Conservation (phyloP, 1,140 invertebrate species). For the Potamilus streckersoni region DNA sequence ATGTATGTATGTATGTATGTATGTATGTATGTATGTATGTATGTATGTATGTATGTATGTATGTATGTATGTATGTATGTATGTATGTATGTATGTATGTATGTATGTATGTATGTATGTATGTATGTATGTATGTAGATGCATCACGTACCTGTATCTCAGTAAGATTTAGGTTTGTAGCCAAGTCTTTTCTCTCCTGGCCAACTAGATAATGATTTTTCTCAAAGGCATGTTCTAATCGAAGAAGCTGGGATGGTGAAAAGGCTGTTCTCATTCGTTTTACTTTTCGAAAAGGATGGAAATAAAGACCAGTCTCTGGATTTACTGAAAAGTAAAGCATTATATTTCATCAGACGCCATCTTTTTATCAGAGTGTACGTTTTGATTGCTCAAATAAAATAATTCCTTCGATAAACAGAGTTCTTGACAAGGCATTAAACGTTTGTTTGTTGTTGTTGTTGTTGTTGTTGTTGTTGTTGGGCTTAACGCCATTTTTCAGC, state of each 20-base stretch:
- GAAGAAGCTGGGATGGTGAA: constrained; percentile 94
- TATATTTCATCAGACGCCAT: no score
- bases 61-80: constrained; percentile 12
- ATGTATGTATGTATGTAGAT: neutral
- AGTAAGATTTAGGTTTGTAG: constrained; percentile 90
- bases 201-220: constrained; percentile 99
- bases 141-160: constrained; percentile 90
- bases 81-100: constrained; percentile 8
- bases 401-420: no score
- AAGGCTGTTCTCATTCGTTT: constrained; percentile 98
- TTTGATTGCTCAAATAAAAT: no score
- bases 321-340: constrained; percentile 37
- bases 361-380: no score
- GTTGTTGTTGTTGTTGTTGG: no score
- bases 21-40: neutral
- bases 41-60: constrained; percentile 9
- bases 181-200: constrained; percentile 97
- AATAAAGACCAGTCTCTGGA: constrained; percentile 75
- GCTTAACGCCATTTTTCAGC: no score
- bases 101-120: neutral
- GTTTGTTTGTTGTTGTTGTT: no score
- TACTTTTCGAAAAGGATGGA: constrained; percentile 96
- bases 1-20: neutral
- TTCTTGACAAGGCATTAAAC: no score
- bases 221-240: constrained; percentile 98